Base-by-base conservation (phyloP, 2,797 vertebrate genomes). In the Pogonophryne albipinna region DNA sequence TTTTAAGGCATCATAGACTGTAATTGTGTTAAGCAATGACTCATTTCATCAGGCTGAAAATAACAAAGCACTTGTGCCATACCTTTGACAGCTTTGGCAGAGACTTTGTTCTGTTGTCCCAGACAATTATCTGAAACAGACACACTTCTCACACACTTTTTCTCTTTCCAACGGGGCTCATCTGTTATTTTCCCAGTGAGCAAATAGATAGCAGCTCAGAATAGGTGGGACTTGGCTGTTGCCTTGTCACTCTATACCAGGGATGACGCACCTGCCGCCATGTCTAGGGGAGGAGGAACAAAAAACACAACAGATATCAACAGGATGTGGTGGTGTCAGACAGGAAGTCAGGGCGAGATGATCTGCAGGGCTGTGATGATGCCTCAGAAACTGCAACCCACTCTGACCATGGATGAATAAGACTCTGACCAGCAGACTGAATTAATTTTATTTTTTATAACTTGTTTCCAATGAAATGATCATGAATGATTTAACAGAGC, bases 291-390 rank as follows among this genome's bases (percentile, higher is more conserved):
- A 57, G 80, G 53, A 20, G 42, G 19, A 38, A 1, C 64, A 49
- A 51, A 23, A 62, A 47, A 13, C 52, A 55, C 58, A 67, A 57
- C 72, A 57, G 78, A 87, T 87, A 87, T 93, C 84, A 93, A 94
- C 93, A 94, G 94, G 94, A 95, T 91, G 93, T 90, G 93, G 92
- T 80, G 79, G 85, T 88, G 93, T 90, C 84, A 92, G 90, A 92
- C 90, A 93, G 94, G 92, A 95, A 94, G 91, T 90, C 59, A 55
- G 82, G 38, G 51, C 17, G 17, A 71, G 63, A 64, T 66, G 72
- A 51, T 73, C 65, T 76, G 79, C 64, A 69, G 72, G 20, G 45
- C 31, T 71, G 60, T 5, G 59, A 20, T 52, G 61, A 76, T 12
- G 31, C 13, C 23, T 76, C 8, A 38, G 6, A 0, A 65, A 44